Base-by-base conservation (phyloP, 1,140 invertebrate genomes). In the Asbolus verrucosus region DNA sequence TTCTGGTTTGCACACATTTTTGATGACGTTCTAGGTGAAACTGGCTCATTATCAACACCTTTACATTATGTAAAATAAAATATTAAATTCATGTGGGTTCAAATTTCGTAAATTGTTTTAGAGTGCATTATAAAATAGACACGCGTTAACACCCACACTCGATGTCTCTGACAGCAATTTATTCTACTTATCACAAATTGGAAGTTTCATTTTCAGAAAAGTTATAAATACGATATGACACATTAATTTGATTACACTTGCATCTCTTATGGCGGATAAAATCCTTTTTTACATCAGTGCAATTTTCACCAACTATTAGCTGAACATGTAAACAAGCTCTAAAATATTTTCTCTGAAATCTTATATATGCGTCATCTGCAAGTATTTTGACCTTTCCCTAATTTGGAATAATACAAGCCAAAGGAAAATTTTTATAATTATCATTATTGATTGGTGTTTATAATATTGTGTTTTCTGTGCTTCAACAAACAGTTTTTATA, bases 101-200 rank as follows among this genome's bases (percentile, higher is more conserved):
- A 54, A 54, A 54, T 54, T 54, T 54, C 46, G 46, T 54, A 54
- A 54, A 54, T 54, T 54, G 46, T 54, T 54, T 54, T 54, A 54
- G 21, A 54, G 46, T 54, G 11, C 46, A 54, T 54, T 54, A 54
- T 21, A 54, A 54, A 54, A 54, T 54, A 54, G 46, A 54, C 46
- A 54, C 9, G 46, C 46, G 19, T 27, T 54, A 24, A 54, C 46
- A 27, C 46, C 46, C 21, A 54, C 46, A 27, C 11, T 21, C 3
- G 46, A 50, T 54, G 46, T 54, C 46, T 54, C 46, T 24, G 39
- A 16, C 39, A 27, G 21, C 46, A 54, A 54, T 54, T 54, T 54
- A 54, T 54, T 27, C 46, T 54, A 54, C 46, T 54, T 54, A 54
- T 54, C 46, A 54, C 46, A 54, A 54, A 54, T 54, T 54, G 46